Percentiles rank a stretch among this genome's conserved stretches.
Conservation (phyloP, 2,888 invertebrate genomes). For the Hypomecis punctinalis region DNA sequence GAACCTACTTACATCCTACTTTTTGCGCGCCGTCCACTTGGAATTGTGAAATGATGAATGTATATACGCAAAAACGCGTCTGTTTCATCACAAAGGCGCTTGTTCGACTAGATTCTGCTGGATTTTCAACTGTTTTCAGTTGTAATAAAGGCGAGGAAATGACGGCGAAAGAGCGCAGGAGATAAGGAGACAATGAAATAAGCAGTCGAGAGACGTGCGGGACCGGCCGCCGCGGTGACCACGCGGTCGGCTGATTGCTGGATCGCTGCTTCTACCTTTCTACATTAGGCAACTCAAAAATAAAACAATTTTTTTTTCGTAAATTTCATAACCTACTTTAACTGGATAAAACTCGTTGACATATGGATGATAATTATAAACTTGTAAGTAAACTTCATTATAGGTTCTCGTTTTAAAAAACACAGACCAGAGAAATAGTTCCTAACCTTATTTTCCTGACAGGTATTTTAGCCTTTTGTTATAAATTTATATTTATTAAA, state of each 20-base stretch:
- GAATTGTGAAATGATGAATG: conserved; percentile 42
- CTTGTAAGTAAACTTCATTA: too few relatives aligned
- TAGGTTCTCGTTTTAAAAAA: too few relatives aligned
- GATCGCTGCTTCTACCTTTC: background rate
- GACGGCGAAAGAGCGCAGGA: background rate
- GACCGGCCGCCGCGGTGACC: background rate
- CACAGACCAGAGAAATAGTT: too few relatives aligned
- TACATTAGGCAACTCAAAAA: too few relatives aligned
- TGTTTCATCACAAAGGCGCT: conserved; percentile 7
- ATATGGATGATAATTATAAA: too few relatives aligned
- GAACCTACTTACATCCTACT: conserved; percentile 29
- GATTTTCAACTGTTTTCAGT: background rate
- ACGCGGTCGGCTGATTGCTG: background rate
- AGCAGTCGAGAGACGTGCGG: conserved; percentile 6
- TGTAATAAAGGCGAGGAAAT: conserved; percentile 5
- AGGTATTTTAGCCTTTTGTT: too few relatives aligned
- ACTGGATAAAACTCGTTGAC: too few relatives aligned
- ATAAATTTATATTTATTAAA: too few relatives aligned
- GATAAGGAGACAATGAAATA: conserved; percentile 1
- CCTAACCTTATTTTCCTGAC: too few relatives aligned
- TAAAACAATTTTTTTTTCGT: too few relatives aligned
- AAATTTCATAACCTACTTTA: too few relatives aligned
- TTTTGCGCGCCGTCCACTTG: conserved; percentile 22
- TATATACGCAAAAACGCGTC: conserved; percentile 41
- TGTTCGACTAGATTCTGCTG: too few relatives aligned